These are phyloP conservation scores for Megaustenia siamemsis DNA, from an alignment of 2,888 invertebrate species.

Conservation along the genomic window DNA sequence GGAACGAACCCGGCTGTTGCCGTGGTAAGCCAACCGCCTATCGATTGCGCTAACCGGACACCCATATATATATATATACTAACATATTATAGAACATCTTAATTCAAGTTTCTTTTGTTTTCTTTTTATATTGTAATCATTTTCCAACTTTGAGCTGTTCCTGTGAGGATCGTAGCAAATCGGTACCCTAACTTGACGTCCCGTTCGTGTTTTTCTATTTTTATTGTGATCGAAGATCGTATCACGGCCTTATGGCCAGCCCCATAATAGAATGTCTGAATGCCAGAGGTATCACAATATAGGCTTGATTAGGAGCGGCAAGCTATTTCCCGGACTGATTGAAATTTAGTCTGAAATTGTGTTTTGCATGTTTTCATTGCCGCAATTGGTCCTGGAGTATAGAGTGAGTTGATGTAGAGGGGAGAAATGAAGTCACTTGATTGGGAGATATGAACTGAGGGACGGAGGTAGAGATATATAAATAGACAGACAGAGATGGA, in stretches of 20 bases:
- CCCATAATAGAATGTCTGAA: slow-evolving; percentile 17
- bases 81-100: too few species aligned
- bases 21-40: too few species aligned
- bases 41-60: too few species aligned
- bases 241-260: slow-evolving; percentile 21
- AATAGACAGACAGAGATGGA: neutral
- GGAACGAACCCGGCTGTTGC: too few species aligned
- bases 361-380: neutral
- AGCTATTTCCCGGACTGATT: slow-evolving; percentile 34
- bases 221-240: slow-evolving; percentile 35
- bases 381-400: neutral
- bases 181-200: slow-evolving; percentile 30
- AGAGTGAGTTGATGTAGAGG: neutral
- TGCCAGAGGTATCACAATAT: slow-evolving; percentile 37
- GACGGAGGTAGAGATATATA: neutral
- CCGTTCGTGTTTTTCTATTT: slow-evolving; percentile 18
- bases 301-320: slow-evolving; percentile 35
- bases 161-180: neutral
- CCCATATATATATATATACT: too few species aligned
- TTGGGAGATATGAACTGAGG: neutral
- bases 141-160: neutral
- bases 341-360: slow-evolving; percentile 24
- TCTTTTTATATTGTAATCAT: too few species aligned
- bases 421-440: neutral
- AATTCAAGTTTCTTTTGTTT: too few species aligned